A percentile compares a stretch with the other conserved stretches of the same genome.
Evolutionary conservation across 2,797 vertebrate genomes (phyloP).

Genomic region (Falco rusticolus): DNA sequence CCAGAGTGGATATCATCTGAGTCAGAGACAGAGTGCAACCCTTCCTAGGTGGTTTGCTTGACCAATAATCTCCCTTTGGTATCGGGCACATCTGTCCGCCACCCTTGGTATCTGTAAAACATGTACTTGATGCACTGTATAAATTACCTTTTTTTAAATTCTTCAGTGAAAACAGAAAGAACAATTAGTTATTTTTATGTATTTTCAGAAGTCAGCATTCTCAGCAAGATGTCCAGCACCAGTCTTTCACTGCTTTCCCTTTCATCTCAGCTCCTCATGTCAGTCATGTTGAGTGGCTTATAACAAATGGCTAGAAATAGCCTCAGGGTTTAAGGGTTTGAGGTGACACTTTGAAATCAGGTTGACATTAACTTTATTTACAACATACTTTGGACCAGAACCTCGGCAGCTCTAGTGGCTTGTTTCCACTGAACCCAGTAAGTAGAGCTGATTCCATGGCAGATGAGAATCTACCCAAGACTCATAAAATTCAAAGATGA

Average conservation of each 20-base stretch:
- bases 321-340: not conserved
- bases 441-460: not conserved
- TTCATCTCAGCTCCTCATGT: not conserved
- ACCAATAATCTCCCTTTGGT: not conserved
- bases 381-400: not conserved
- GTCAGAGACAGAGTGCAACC: not conserved
- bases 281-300: not conserved
- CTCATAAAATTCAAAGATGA: not conserved
- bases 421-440: not conserved
- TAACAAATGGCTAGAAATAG: not conserved
- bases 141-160: not conserved
- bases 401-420: not conserved
- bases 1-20: not conserved
- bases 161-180: not conserved
- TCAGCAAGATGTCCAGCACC: not conserved
- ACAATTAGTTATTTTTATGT: not conserved
- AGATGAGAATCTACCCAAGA: not conserved
- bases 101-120: not conserved
- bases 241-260: not conserved
- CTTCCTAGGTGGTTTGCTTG: not conserved
- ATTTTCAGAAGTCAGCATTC: not conserved
- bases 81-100: not conserved
- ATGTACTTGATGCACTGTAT: not conserved
- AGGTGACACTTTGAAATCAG: not conserved
- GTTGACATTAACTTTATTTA: not conserved